Evolutionary conservation across 2,113 vertebrate genomes (phyloP).

Genomic region (Hippolais icterina): DNA sequence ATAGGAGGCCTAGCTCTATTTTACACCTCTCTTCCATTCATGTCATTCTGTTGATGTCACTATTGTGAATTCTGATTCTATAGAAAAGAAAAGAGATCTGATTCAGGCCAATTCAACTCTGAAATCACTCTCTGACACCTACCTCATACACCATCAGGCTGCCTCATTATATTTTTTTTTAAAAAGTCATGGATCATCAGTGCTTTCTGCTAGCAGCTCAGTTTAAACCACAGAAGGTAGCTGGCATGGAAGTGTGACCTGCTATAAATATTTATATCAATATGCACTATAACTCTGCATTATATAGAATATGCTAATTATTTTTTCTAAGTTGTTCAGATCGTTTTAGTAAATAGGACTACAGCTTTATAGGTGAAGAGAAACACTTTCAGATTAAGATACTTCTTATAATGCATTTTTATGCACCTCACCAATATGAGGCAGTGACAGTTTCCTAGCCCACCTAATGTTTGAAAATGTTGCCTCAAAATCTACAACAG

Average conservation of each 20-base stretch:
- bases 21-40: constrained; percentile 41
- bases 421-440: not conserved
- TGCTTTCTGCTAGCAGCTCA: constrained; percentile 27
- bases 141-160: constrained; percentile 15
- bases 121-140: constrained; percentile 32
- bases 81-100: not conserved
- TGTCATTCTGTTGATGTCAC: constrained; percentile 61
- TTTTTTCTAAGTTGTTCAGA: not conserved
- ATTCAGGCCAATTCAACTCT: not conserved
- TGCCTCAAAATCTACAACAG: not conserved
- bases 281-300: not conserved
- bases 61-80: constrained; percentile 49
- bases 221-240: not conserved
- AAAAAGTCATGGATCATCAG: not conserved
- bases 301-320: not conserved
- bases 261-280: constrained; percentile 2
- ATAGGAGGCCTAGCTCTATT: constrained; percentile 33
- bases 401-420: not conserved
- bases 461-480: not conserved
- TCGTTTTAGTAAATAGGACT: not conserved
- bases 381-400: not conserved
- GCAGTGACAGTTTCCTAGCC: not conserved
- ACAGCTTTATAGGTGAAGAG: not conserved
- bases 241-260: not conserved
- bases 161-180: not conserved